A percentile compares a stretch with the other conserved stretches of the same genome.
Conservation (phyloP, 2,113 vertebrate genomes). For the Lepisosteus osseus region DNA sequence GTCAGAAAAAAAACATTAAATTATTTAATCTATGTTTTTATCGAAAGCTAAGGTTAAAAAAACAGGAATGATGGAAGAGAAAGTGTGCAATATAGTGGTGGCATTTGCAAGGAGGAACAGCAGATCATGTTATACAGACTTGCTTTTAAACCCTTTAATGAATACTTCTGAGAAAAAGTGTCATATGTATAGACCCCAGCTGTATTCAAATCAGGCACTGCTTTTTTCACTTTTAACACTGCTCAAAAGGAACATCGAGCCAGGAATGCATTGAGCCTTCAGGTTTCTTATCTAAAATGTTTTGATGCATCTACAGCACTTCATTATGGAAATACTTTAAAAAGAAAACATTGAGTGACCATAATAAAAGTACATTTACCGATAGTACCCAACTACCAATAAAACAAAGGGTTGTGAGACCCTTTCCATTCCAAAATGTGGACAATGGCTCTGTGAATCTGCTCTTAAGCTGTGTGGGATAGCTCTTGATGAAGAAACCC, state of each 20-base stretch:
- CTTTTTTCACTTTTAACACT: background rate
- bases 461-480: conserved; percentile 29
- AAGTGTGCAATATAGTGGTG: conserved; percentile 19
- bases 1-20: no score
- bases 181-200: background rate
- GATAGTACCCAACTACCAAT: no score
- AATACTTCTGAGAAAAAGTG: background rate
- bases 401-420: no score
- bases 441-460: conserved; percentile 42
- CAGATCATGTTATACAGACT: conserved; percentile 4
- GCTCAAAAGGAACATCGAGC: no score
- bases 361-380: no score
- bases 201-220: background rate
- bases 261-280: no score
- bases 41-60: no score
- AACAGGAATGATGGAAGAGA: background rate
- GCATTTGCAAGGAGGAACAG: background rate
- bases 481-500: conserved; percentile 25
- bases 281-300: no score
- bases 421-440: background rate
- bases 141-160: background rate
- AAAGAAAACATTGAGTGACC: no score
- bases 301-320: no score
- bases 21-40: no score
- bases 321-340: no score